A percentile compares a stretch with the other conserved stretches of the same genome.
Evolutionary conservation across 2,113 vertebrate genomes (phyloP).

Genomic region (Leptodactylus fuscus): DNA sequence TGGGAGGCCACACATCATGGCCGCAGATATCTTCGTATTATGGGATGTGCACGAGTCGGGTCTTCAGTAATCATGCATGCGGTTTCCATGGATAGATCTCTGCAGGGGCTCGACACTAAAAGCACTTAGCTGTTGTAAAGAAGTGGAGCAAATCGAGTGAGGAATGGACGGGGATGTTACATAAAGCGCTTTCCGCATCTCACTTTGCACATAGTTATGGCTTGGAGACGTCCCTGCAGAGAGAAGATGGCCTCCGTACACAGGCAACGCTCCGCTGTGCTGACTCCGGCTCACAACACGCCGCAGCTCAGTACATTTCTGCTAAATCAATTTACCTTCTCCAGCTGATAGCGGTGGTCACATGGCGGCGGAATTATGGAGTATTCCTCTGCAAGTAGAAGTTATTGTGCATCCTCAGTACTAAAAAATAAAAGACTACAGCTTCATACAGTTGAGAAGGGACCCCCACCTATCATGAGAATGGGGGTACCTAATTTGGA

Average conservation of each 20-base stretch:
- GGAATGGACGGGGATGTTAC: background rate
- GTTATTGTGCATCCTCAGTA: background rate
- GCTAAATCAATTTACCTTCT: background rate
- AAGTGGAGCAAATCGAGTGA: conserved; percentile 9
- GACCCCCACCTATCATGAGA: too few species aligned
- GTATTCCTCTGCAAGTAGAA: background rate
- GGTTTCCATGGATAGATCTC: conserved; percentile 36
- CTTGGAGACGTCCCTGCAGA: background rate
- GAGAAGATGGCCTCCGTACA: background rate
- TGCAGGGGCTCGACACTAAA: background rate
- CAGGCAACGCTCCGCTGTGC: background rate
- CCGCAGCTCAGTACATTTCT: background rate
- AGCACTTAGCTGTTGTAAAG: conserved; percentile 5
- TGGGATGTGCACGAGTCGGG: background rate
- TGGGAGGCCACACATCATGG: background rate
- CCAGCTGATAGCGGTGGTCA: background rate
- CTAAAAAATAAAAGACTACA: background rate
- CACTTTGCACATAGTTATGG: background rate
- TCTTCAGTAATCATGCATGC: background rate
- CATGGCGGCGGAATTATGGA: background rate
- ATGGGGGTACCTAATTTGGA: too few species aligned
- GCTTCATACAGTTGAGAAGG: too few species aligned
- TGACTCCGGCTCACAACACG: background rate
- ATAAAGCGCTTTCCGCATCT: background rate
- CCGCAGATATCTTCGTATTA: background rate